Base-by-base conservation (phyloP, 2,888 invertebrate genomes). In the Yponomeuta evonymella region DNA sequence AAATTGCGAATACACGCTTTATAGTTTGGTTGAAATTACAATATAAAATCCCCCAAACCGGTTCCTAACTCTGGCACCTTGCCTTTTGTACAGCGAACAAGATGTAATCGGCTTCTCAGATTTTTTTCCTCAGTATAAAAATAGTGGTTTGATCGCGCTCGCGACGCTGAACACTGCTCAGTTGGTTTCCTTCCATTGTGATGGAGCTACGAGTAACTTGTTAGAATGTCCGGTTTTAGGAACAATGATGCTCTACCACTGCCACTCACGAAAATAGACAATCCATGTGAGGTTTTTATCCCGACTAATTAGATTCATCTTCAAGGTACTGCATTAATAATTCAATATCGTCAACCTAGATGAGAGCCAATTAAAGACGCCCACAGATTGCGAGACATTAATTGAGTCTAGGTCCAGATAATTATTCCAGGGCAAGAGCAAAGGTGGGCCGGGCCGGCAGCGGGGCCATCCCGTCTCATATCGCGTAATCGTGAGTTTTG, bases 111-210 rank as follows among this genome's bases (percentile, higher is more conserved):
- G 51, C 51, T 58, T 58, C 51, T 58, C 51, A 15, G 51, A 58
- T 12, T 58, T 58, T 58, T 58, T 15, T 2, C 12, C 15, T 15
- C 8, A 15, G 15, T 58, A 58, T 58, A 15, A 15, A 15, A 58
- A 58, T 12, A 58, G 12, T 43, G 43, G 5, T 43, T 33, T 43
- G 43, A 43, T 43, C 8, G 43, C 8, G 43, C 12, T 58, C 51
- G 51, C 51, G 51, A 29, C n/a, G 64, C 64, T 29, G 30, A 64
- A 23, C 64, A 10, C 29, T 64, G 58, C 30, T 30, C 51, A 51
- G 68, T 67, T 67, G 5, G 67, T 15, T 68, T 68, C 68, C 51
- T 68, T 68, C 68, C 68, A 68, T 58, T 68, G 68, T 68, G 48
- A 29, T 29, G 51, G 51, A 12, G 30, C 48, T 11, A 29, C 68